These are phyloP conservation scores for Callipepla californica DNA, from an alignment of 2,113 vertebrate species.

Conservation along the genomic window DNA sequence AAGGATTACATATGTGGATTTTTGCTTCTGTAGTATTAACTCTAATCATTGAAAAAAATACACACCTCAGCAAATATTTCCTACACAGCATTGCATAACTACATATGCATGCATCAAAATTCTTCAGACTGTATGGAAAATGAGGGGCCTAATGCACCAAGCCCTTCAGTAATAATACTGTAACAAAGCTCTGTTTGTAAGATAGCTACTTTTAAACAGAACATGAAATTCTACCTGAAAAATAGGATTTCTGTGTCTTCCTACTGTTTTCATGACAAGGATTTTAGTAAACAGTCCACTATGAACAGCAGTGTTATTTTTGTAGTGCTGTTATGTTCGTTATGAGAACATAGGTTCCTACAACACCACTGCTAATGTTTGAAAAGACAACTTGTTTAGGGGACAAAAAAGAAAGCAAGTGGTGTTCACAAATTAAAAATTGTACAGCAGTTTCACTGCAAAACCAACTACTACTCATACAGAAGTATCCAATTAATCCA, in stretches of 20 bases:
- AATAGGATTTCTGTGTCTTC: not conserved
- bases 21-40: constrained; percentile 23
- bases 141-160: not conserved
- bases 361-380: not conserved
- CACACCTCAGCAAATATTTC: not conserved
- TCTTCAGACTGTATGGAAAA: not conserved
- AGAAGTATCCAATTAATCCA: constrained; percentile 70
- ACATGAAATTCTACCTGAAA: not conserved
- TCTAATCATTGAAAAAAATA: not conserved
- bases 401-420: not conserved
- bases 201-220: not conserved
- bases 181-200: accelerated
- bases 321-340: not conserved
- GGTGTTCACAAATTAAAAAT: constrained; percentile 35
- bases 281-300: not conserved
- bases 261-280: not conserved
- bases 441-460: constrained; percentile 48
- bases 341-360: not conserved
- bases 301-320: not conserved
- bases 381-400: not conserved
- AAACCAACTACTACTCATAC: not conserved
- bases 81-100: not conserved
- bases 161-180: not conserved
- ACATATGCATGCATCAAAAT: not conserved
- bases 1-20: not conserved